Conservation (phyloP, 2,797 vertebrate genomes). For the Gephyroberyx darwinii region DNA sequence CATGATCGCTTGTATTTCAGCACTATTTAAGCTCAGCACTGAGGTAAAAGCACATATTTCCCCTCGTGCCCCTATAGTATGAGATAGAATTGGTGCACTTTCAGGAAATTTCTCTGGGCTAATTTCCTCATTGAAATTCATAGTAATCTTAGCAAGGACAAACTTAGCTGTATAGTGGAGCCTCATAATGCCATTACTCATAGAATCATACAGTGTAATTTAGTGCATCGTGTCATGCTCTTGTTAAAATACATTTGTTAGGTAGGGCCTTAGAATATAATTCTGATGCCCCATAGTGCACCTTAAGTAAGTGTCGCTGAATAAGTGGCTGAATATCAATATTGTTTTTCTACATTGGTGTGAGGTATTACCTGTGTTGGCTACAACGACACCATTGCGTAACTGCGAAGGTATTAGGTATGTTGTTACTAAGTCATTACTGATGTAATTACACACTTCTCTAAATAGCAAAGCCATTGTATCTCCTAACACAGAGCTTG, state of each 20-base stretch:
- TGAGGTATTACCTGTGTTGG: background rate
- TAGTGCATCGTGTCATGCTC: conserved; percentile 20
- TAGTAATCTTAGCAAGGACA: conserved; percentile 27
- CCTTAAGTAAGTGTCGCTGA: conserved; percentile 6
- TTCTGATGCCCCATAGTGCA: conserved; percentile 21
- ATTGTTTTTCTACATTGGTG: background rate
- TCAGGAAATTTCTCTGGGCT: conserved; percentile 15
- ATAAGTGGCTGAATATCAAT: background rate
- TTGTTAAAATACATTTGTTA: conserved; percentile 45
- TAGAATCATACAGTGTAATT: conserved; percentile 33
- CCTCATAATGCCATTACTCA: conserved; percentile 36
- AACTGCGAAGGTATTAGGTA: conserved; percentile 39
- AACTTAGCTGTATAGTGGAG: conserved; percentile 24
- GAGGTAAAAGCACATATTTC: conserved; percentile 20
- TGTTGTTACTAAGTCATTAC: conserved; percentile 53
- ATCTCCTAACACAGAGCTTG: conserved; percentile 39
- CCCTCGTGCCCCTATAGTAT: conserved; percentile 11
- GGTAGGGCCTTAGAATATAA: background rate
- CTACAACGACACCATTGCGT: conserved; percentile 36
- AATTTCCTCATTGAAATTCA: conserved; percentile 28
- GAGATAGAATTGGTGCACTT: conserved; percentile 35
- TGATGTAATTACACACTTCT: conserved; percentile 57
- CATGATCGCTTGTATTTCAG: conserved; percentile 16
- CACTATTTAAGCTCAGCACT: conserved; percentile 18
- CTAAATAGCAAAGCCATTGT: conserved; percentile 27